These are phyloP conservation scores for Griposia aprilina DNA, from an alignment of 2,888 invertebrate species.

Conservation along the genomic window DNA sequence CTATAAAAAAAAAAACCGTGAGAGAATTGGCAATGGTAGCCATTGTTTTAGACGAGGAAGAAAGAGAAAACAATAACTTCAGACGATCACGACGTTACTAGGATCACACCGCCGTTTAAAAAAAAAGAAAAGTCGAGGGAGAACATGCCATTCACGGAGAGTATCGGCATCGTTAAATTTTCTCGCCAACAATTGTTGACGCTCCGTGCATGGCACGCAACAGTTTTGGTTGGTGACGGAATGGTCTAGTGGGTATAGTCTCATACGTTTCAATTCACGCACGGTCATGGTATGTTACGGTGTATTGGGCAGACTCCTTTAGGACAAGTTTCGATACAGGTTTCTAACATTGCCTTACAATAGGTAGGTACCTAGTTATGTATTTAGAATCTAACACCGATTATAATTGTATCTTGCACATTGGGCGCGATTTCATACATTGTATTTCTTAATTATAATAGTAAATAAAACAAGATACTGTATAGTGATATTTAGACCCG, in stretches of 20 bases:
- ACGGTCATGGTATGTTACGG: background rate
- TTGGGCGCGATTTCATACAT: constrained; percentile 1
- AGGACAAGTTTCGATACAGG: background rate
- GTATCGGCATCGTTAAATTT: background rate
- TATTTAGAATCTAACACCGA: constrained; percentile 8
- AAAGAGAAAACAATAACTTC: background rate
- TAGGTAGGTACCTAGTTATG: background rate
- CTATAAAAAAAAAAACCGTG: background rate
- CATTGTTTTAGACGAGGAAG: background rate
- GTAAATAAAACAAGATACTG: constrained; percentile 21
- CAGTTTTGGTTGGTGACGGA: background rate
- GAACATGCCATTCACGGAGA: background rate
- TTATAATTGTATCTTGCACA: constrained; percentile 9
- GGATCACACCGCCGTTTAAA: background rate
- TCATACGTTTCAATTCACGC: background rate
- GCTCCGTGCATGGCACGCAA: background rate
- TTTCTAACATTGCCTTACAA: constrained; percentile 5
- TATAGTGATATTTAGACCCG: constrained; percentile 26
- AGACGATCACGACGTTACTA: background rate
- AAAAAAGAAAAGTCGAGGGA: background rate
- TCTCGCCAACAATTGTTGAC: background rate
- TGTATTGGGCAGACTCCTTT: background rate
- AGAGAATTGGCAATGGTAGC: background rate
- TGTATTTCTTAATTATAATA: background rate
- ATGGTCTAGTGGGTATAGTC: background rate